Conservation (phyloP, 2,797 vertebrate species). For the Monodelphis domestica region DNA sequence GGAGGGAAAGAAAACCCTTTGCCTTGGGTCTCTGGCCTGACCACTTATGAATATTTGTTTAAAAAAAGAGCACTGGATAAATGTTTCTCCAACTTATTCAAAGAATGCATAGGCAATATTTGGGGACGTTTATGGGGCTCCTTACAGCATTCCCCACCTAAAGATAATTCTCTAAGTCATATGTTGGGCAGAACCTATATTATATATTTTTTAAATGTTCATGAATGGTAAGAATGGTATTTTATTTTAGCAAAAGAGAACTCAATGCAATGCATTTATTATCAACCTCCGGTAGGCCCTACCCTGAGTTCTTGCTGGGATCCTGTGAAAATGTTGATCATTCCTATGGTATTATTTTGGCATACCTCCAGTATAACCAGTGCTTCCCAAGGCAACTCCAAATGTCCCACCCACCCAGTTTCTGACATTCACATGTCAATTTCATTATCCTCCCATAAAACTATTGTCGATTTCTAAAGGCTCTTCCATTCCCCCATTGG, state of each 20-base stretch:
- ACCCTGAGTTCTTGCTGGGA: constrained; percentile 81
- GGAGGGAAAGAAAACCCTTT: constrained; percentile 80
- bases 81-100: constrained; percentile 86
- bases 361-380: constrained; percentile 82
- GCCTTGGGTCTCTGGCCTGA: constrained; percentile 83
- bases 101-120: constrained; percentile 66
- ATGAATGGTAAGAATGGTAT: constrained; percentile 85
- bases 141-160: constrained; percentile 84
- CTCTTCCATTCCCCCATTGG: constrained; percentile 49
- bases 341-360: constrained; percentile 84
- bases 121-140: no score
- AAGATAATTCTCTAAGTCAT: constrained; percentile 86
- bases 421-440: constrained; percentile 57
- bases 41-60: constrained; percentile 83
- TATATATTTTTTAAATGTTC: constrained; percentile 85
- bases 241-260: constrained; percentile 87
- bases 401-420: constrained; percentile 66
- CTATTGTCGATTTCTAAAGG: constrained; percentile 60
- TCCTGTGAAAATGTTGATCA: constrained; percentile 79
- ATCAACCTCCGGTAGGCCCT: constrained; percentile 74
- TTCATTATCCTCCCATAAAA: constrained; percentile 70
- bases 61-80: constrained; percentile 80
- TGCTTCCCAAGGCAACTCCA: constrained; percentile 71
- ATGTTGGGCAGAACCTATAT: constrained; percentile 86
- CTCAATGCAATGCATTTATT: constrained; percentile 88